Base-by-base conservation (phyloP, 2,113 vertebrate genomes). In the Xiphophorus couchianus region DNA sequence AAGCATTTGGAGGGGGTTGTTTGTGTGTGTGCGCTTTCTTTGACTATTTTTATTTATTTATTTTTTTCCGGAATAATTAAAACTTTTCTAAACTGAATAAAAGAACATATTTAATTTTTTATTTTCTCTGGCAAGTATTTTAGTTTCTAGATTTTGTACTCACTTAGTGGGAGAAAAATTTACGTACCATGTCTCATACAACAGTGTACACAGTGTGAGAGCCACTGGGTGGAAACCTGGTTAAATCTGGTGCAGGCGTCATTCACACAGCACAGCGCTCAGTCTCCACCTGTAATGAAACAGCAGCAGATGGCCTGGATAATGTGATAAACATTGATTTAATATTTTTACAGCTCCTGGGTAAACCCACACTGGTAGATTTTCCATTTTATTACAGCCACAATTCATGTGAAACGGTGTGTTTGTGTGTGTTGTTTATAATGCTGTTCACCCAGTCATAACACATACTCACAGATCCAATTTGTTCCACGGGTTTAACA, bases 281-380 rank as follows among this genome's bases (percentile, higher is more conserved):
- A 31, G 25, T 64, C 66, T 80, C 6, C 44, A 22, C 66, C 51
- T 66, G 62, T 67, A 67, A 58, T 73, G 51, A 66, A 69, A 67
- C 78, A 81, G 54, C 67, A 74, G 51, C 76, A 67, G 76, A 35
- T 71, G 71, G 81, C 31, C 39, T 5, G 58, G 71, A 73, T 77
- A 35, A 29, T 65, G 5, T 74, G 51, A 70, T 83, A 62, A 58
- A 77, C n/a, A 60, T 44, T 39, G 54, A 72, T 72, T 72, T 63
- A 14, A 44, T 29, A 30, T 37, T 63, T 72, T 76, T 73, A 69
- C 44, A 60, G 69, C 28, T 60, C 68, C 60, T 10, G 63, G 61
- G 69, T 77, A 30, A 66, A 71, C 28, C 39, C 11, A 37, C 63
- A 62, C 27, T 31, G 19, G 54, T 72, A 54, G 4, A 19, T 66